A percentile compares a stretch with the other conserved stretches of the same genome.
Conservation (phyloP, 2,113 vertebrate genomes). For the Lophochroa leadbeateri region DNA sequence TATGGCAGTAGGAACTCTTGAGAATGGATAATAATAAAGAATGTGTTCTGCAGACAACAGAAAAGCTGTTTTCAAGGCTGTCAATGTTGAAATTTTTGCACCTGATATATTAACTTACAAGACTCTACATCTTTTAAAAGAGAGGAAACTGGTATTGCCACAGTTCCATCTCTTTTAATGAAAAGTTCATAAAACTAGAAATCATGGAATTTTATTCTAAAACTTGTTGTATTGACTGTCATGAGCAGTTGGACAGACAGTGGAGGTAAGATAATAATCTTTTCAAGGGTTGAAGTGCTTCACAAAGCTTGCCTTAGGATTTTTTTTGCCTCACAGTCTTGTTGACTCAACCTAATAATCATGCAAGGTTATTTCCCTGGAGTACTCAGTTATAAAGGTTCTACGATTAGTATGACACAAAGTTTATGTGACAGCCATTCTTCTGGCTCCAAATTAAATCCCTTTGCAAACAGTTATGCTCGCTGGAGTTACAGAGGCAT, state of each 20-base stretch:
- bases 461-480: background rate
- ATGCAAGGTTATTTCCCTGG: background rate
- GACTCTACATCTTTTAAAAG: background rate
- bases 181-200: background rate
- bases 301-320: background rate
- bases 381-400: background rate
- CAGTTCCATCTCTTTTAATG: accelerated
- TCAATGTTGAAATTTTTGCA: background rate
- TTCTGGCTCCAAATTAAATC: background rate
- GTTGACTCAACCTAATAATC: background rate
- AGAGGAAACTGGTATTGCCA: background rate
- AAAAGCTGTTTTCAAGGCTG: background rate
- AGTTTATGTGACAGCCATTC: background rate
- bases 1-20: background rate
- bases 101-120: background rate
- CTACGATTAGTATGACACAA: background rate
- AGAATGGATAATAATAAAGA: background rate
- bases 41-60: background rate
- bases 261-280: background rate
- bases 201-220: background rate
- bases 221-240: background rate
- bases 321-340: background rate
- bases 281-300: background rate
- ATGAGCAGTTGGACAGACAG: background rate
- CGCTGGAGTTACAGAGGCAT: background rate